A percentile compares a stretch with the other conserved stretches of the same genome.
Evolutionary conservation across 2,888 invertebrate species (phyloP).

Genomic region (Leptodirus hochenwartii): DNA sequence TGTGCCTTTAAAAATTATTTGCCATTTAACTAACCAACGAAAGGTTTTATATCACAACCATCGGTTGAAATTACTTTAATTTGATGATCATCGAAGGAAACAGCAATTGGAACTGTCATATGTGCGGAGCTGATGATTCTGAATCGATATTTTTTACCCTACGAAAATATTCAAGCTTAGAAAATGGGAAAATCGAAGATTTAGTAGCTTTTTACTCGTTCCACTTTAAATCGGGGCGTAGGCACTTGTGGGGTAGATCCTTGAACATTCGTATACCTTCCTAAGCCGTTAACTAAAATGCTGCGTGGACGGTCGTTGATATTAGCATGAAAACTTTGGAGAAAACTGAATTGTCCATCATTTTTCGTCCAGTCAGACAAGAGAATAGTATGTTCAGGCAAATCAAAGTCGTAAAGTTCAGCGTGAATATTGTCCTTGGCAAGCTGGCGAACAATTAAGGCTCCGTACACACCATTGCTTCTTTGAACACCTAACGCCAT

Average conservation of each 20-base stretch:
- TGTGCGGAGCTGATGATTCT: conserved; percentile 11
- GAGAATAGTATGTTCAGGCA: conserved; percentile 53
- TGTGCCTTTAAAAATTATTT: too few species aligned
- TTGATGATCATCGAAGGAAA: too few species aligned
- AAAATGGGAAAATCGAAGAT: too few species aligned
- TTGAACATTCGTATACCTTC: background rate
- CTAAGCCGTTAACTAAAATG: conserved; percentile 57
- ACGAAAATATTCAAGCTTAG: too few species aligned
- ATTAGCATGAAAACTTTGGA: conserved; percentile 66
- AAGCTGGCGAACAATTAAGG: conserved; percentile 54
- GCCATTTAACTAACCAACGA: too few species aligned
- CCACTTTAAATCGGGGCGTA: conserved; percentile 34
- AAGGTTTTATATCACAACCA: too few species aligned
- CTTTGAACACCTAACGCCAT: conserved; percentile 67
- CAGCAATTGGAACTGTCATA: conserved; percentile 11
- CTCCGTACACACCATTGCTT: conserved; percentile 69
- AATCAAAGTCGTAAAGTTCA: conserved; percentile 59
- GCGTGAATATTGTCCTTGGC: conserved; percentile 42
- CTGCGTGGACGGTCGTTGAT: conserved; percentile 71
- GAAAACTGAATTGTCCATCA: conserved; percentile 55
- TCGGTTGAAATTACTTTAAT: too few species aligned
- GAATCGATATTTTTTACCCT: too few species aligned
- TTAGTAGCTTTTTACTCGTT: conserved; percentile 8
- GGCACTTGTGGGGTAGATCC: conserved; percentile 30
- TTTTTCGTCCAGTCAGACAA: conserved; percentile 72